Evolutionary conservation across 2,888 invertebrate genomes (phyloP), one percentile per base, ranked within the genome.

Genomic region (Meandrusa payeni): DNA sequence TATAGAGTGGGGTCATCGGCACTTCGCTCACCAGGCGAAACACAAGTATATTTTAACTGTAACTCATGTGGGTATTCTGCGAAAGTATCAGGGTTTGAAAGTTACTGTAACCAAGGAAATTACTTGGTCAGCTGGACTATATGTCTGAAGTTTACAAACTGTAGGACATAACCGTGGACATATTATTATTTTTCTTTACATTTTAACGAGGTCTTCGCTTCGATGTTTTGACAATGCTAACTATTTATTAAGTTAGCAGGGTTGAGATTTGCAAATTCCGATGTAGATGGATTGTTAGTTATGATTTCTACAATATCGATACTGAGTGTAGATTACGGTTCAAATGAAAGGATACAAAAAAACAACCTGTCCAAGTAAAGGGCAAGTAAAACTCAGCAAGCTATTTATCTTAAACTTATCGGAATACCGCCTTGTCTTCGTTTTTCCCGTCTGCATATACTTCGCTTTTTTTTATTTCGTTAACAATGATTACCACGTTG

Each of bases 381-480:
- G 64, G 65, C 71, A 69, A 77, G 73, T 75, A 66, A 75, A 76
- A 78, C 76, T 76, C 69, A 56, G 68, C 72, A 69, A 68, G 76
- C 76, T 83, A 83, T 85, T 85, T 83, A 85, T 83, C 82, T 80
- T 81, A 71, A 79, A 78, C 65, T 78, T 83, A 83, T 85, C 81
- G 73, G 73, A 76, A 80, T 77, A 76, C 76, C 68, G 59, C 68
- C 65, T 63, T 64, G 61, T 70, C 54, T 71, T 80, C 73, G 68
- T 79, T 81, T 78, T 79, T 79, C 70, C 69, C 69, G 70, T 69
- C 67, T 64, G 63, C 70, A 72, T 76, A 77, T 74, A 79, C 76
- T 80, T 76, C 76, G 69, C 77, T 80, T 81, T 61, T 70, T 78
- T 72, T 79, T 63, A 61, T 81, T 83, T 76, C 67, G 69, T 76